Conservation (phyloP, 2,888 invertebrate genomes). For the Sarcophaga carnaria region DNA sequence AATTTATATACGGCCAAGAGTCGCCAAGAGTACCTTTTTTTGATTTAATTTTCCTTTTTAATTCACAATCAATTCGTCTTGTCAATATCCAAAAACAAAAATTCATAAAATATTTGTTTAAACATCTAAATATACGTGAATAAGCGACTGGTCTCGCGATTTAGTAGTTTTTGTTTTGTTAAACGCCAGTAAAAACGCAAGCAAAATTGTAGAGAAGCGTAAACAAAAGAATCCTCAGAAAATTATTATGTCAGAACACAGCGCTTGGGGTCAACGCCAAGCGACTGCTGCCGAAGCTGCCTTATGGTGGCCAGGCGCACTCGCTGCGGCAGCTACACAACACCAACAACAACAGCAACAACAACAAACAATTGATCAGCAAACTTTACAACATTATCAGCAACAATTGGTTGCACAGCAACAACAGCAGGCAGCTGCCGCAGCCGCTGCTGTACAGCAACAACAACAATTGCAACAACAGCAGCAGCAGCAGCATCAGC, state of each 20-base stretch:
- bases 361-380: slow-evolving; percentile 83
- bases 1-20: too few relatives aligned
- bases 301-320: slow-evolving; percentile 83
- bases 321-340: slow-evolving; percentile 83
- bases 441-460: slow-evolving; percentile 76
- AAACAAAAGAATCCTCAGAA: slow-evolving; percentile 60
- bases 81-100: background rate
- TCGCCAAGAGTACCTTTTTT: too few relatives aligned
- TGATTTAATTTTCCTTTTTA: too few relatives aligned
- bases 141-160: background rate
- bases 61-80: too few relatives aligned
- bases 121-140: too few relatives aligned
- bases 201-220: slow-evolving; percentile 60
- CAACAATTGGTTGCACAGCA: slow-evolving; percentile 83
- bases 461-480: slow-evolving; percentile 81
- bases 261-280: slow-evolving; percentile 85
- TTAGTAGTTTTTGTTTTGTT: slow-evolving; percentile 21
- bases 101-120: background rate
- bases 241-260: slow-evolving; percentile 85
- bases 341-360: slow-evolving; percentile 82
- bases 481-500: slow-evolving; percentile 82
- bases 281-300: slow-evolving; percentile 83
- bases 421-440: slow-evolving; percentile 82
- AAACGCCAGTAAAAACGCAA: slow-evolving; percentile 41
- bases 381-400: slow-evolving; percentile 83